Conservation (phyloP, 2,797 vertebrate genomes). For the Potorous gilbertii region DNA sequence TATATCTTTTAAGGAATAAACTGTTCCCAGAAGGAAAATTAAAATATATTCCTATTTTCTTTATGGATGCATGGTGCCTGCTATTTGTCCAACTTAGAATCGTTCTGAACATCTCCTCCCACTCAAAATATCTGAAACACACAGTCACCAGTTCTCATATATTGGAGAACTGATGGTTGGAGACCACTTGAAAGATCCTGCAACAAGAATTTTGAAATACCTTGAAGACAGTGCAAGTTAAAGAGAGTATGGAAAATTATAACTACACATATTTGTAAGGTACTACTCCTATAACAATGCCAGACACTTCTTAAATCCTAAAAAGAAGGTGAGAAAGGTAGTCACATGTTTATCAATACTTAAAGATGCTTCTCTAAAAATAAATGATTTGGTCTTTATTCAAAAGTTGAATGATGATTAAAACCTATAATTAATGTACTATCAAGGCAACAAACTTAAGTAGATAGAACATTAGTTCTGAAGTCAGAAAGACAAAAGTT, state of each 20-base stretch:
- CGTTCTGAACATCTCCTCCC: background rate
- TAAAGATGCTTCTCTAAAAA: background rate
- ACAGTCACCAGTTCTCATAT: background rate
- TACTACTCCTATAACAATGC: background rate
- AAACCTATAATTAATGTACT: background rate
- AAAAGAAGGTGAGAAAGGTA: background rate
- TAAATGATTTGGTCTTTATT: background rate
- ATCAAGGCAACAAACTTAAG: background rate
- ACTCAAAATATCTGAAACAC: background rate
- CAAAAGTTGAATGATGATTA: background rate
- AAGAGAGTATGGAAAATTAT: background rate
- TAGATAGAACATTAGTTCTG: background rate
- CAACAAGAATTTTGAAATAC: background rate
- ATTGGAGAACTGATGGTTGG: background rate
- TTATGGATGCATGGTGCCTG: background rate
- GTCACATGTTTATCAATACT: background rate
- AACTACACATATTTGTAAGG: background rate
- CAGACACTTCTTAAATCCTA: background rate
- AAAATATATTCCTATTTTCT: background rate
- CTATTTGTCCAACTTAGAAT: background rate
- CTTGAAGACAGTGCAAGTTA: background rate
- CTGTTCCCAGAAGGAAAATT: background rate
- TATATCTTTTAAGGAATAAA: constrained; percentile 4
- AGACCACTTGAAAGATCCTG: background rate
- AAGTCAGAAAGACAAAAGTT: background rate